Evolutionary conservation across 1,140 invertebrate species (phyloP), one percentile per base, ranked within the genome.

Genomic region (Mya arenaria): DNA sequence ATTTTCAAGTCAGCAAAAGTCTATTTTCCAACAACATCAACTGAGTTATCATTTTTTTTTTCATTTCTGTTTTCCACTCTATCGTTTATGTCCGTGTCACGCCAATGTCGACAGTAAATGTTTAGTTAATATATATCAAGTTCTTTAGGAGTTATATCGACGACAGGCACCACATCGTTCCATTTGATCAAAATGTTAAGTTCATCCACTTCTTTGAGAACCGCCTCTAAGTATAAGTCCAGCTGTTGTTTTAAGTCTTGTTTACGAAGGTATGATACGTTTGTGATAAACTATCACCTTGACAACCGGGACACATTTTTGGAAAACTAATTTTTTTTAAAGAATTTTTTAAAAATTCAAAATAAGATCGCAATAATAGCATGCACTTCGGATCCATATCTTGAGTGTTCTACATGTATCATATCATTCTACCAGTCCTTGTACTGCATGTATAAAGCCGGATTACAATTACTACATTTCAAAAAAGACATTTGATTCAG

Each of bases 61-160:
- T n/a, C 36, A 60, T 60, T 58, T 63, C 65, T 52, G 41, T 75
- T 63, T n/a, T 63, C 73, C 73, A 75, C 34, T 63, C 15, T 32
- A 75, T 44, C 8, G 58, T 75, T 75, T 63, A 63, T 75, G 37
- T 75, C 28, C 41, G 36, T 63, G 30, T 63, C 56, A 4, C 73
- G 56, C 58, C 36, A 75, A 30, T 75, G n/a, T 39, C n/a, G 32
- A 17, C 71, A 73, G 25, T 37, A 63, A 6, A 75, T 63, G 23
- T 63, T 75, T 23, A 75, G n/a, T 63, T 75, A 48, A 30, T 28
- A 75, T 28, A 63, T 39, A 17, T 41, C 73, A 1, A 63, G 4
- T 36, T 63, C 8, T 23, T 75, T 25, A 3, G 58, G 36, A 28
- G 58, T 28, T 34, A 75, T 30, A 34, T 75, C 58, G 17, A 75